Evolutionary conservation across 2,888 invertebrate genomes (phyloP).

Genomic region (Aspidapion aeneum): DNA sequence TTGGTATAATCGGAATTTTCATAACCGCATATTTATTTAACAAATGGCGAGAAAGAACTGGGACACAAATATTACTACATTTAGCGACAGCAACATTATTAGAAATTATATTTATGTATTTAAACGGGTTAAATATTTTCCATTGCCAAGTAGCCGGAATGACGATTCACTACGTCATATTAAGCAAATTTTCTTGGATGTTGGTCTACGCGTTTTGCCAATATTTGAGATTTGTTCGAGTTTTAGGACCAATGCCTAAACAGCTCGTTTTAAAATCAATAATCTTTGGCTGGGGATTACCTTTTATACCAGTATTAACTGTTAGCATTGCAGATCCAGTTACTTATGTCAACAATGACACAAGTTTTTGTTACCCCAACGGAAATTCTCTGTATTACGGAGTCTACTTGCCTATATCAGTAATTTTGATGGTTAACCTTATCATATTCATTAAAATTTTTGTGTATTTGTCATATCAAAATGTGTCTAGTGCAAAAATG

Average conservation of each 20-base stretch:
- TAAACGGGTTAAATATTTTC: constrained; percentile 32
- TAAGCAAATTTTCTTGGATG: constrained; percentile 72
- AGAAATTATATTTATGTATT: constrained; percentile 42
- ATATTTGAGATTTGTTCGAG: constrained; percentile 62
- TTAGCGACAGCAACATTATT: constrained; percentile 53
- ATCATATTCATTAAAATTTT: constrained; percentile 55
- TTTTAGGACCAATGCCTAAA: constrained; percentile 57
- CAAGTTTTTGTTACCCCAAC: constrained; percentile 54
- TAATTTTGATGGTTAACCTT: constrained; percentile 55
- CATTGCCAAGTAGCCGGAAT: constrained; percentile 58
- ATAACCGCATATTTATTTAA: constrained; percentile 54
- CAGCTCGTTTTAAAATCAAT: constrained; percentile 60
- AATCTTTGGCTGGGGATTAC: constrained; percentile 62
- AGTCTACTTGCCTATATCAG: constrained; percentile 53
- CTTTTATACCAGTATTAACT: constrained; percentile 53
- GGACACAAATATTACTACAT: constrained; percentile 59
- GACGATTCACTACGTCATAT: constrained; percentile 60
- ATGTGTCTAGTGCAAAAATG: constrained; percentile 35
- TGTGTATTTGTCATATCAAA: constrained; percentile 14
- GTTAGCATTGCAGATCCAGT: constrained; percentile 49
- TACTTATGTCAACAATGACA: constrained; percentile 50
- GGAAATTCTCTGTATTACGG: constrained; percentile 54
- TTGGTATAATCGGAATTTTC: constrained; percentile 53
- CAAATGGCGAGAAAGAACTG: constrained; percentile 60
- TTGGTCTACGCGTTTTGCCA: constrained; percentile 65